Evolutionary conservation across 2,888 invertebrate species (phyloP), one percentile per base, ranked within the genome.

Genomic region (Phyto melanocephala): DNA sequence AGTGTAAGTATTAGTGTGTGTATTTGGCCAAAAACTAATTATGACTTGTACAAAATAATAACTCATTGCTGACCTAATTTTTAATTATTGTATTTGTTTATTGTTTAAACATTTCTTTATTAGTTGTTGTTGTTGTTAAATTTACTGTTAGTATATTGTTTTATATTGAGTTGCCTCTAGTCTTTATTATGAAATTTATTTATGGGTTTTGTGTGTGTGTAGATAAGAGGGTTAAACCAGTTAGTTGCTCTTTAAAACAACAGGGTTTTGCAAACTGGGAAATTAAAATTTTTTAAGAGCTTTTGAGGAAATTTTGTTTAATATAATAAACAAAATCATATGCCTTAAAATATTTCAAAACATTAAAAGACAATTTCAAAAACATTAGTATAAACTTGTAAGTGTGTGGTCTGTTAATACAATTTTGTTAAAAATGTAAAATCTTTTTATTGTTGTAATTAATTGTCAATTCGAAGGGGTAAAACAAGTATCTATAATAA

Each of bases 21-120:
- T 20, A 35, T 62, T 56, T 15, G 17, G 35, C 65, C 56, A 58
- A 65, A 67, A 58, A 58, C 47, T 67, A 75, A 75, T 75, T 65
- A 75, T 54, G 63, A 56, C 15, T 75, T 56, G 24, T 37, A 45
- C 24, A n/a, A 47, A 68, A 50, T 52, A 76, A 68, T 77, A 68
- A 68, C 35, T 77, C 76, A 68, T 52, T 52, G 60, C 42, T 77
- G 76, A 77, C 76, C 76, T 52, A 77, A 68, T 77, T 77, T 50
- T 28, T 35, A 67, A 52, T 76, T 58, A 68, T 60, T 60, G 67
- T 50, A 24, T 28, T 47, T 56, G 56, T 47, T 76, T 68, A 6
- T 28, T 28, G 28, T 28, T 5, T 28, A 6, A 5, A 28, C 28
- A 28, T 3, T 28, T 28, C 33, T 37, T 65, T 45, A 4, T 35